These are phyloP conservation scores for Stratiomys singularior DNA, from an alignment of 2,888 invertebrate species.

Conservation along the genomic window DNA sequence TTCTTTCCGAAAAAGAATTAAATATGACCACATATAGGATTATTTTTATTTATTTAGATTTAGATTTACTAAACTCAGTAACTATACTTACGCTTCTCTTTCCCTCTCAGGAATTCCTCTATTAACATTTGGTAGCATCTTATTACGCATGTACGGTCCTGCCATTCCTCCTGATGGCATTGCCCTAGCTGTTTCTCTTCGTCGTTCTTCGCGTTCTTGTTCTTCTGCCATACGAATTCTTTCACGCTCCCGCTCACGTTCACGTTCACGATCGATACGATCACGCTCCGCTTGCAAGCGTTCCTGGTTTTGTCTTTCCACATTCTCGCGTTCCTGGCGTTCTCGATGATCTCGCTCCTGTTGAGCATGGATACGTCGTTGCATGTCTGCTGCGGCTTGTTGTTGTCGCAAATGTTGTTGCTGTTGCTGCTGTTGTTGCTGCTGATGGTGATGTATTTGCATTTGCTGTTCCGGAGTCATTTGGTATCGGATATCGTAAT, in stretches of 20 bases:
- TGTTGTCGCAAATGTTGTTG: conserved; percentile 60
- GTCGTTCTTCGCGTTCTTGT: conserved; percentile 58
- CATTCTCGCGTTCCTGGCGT: conserved; percentile 60
- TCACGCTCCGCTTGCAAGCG: conserved; percentile 59
- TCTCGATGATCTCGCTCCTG: conserved; percentile 61
- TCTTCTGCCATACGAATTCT: conserved; percentile 54
- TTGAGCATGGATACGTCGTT: conserved; percentile 57
- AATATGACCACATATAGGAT: not conserved
- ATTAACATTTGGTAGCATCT: conserved; percentile 57
- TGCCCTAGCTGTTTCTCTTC: conserved; percentile 58
- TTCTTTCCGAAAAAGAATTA: too few species aligned
- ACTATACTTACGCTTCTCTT: conserved; percentile 56
- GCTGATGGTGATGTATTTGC: conserved; percentile 65
- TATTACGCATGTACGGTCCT: conserved; percentile 59
- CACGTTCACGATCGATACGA: conserved; percentile 56
- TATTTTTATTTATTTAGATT: too few species aligned
- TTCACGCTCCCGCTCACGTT: conserved; percentile 57
- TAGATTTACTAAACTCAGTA: conserved; percentile 46
- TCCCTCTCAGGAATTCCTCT: conserved; percentile 62
- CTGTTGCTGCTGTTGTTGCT: conserved; percentile 59
- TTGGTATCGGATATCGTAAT: conserved; percentile 65
- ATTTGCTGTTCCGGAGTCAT: conserved; percentile 68
- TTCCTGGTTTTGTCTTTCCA: conserved; percentile 60
- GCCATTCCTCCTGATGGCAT: conserved; percentile 61
- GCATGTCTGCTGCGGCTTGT: conserved; percentile 57